These are phyloP conservation scores for Troides oblongomaculatus DNA, from an alignment of 2,888 invertebrate genomes.

Conservation along the genomic window DNA sequence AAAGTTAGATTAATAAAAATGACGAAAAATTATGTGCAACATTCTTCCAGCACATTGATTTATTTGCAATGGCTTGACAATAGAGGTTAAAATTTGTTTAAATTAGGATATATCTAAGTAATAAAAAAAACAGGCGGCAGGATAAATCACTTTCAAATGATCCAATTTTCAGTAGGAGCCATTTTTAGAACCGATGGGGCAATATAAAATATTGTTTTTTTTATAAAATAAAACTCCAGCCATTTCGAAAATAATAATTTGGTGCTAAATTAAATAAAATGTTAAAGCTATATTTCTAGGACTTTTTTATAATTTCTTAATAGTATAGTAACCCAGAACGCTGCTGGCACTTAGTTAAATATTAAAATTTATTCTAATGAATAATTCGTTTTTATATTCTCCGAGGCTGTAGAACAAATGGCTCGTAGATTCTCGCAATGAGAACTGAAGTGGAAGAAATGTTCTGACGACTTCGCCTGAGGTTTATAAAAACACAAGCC, in stretches of 20 bases:
- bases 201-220: slow-evolving; percentile 45
- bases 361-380: slow-evolving; percentile 58
- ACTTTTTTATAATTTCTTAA: neutral
- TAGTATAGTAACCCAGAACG: neutral
- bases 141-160: slow-evolving; percentile 41
- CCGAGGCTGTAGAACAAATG: slow-evolving; percentile 58
- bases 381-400: slow-evolving; percentile 50
- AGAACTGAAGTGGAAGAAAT: slow-evolving; percentile 62
- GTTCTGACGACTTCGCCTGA: slow-evolving; percentile 56
- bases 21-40: neutral
- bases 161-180: slow-evolving; percentile 50
- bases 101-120: slow-evolving; percentile 35
- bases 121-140: slow-evolving; percentile 29
- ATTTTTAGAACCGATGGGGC: slow-evolving; percentile 48
- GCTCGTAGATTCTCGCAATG: slow-evolving; percentile 56
- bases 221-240: slow-evolving; percentile 30
- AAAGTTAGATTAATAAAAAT: no score
- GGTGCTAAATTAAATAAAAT: neutral
- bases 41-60: slow-evolving; percentile 30
- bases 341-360: slow-evolving; percentile 35
- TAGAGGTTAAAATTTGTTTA: slow-evolving; percentile 45
- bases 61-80: slow-evolving; percentile 38
- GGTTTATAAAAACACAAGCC: slow-evolving; percentile 62
- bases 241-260: neutral
- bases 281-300: neutral